Percentiles rank a stretch among this genome's conserved stretches.
Evolutionary conservation across 2,888 invertebrate species (phyloP).

Genomic region (Eilema caniola): DNA sequence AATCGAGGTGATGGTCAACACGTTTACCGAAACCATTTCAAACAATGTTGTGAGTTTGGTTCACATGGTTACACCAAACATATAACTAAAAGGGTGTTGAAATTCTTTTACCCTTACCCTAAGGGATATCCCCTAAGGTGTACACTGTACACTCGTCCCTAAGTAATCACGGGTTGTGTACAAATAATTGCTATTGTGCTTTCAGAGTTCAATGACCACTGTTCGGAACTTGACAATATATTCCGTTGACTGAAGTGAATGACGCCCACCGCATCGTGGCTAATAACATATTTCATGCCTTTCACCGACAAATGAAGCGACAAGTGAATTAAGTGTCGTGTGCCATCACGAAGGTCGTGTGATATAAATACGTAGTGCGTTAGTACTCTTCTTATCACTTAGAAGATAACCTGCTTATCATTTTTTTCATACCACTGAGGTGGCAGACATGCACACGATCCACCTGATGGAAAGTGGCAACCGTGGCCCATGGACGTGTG

Average conservation of each 20-base stretch:
- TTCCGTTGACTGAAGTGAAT: conserved; percentile 45
- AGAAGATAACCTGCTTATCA: no score
- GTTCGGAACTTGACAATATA: conserved; percentile 36
- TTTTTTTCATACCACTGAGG: no score
- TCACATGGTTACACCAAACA: conserved; percentile 1
- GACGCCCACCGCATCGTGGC: conserved; percentile 50
- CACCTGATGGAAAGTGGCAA: no score
- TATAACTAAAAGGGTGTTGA: conserved; percentile 27
- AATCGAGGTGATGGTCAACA: not conserved
- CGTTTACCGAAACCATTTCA: not conserved
- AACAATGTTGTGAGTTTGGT: not conserved
- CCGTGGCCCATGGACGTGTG: no score
- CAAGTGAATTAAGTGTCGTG: conserved; percentile 49
- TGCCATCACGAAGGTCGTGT: conserved; percentile 45
- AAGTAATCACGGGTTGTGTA: conserved; percentile 24
- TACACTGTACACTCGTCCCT: conserved; percentile 43
- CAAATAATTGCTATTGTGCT: conserved; percentile 29
- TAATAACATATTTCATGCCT: conserved; percentile 51
- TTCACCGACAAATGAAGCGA: conserved; percentile 45
- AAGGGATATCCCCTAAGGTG: not conserved
- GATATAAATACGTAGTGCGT: conserved; percentile 48
- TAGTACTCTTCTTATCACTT: conserved; percentile 36
- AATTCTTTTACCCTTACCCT: not conserved
- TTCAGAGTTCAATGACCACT: conserved; percentile 37
- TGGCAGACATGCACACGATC: no score